These are phyloP conservation scores for Melinaea marsaeus DNA, from an alignment of 2,888 invertebrate genomes.

Conservation along the genomic window DNA sequence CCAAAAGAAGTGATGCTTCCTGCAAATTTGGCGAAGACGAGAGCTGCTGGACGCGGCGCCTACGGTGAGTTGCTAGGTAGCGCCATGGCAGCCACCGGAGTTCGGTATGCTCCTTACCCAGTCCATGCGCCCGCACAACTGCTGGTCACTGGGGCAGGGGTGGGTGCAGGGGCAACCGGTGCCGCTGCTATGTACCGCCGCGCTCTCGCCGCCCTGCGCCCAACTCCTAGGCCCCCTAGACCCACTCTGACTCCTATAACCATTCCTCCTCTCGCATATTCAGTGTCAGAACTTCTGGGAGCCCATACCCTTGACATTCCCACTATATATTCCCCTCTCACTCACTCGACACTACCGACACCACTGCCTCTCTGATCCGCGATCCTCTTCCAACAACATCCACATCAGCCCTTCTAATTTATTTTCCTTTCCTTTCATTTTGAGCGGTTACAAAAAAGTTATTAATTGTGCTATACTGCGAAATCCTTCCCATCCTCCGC, in stretches of 20 bases:
- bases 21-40: conserved; percentile 95
- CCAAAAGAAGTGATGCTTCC: conserved; percentile 99
- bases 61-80: conserved; percentile 98
- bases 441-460: conserved; percentile 10
- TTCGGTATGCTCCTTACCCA: conserved; percentile 80
- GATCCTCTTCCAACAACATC: conserved; percentile 72
- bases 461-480: conserved; percentile 27
- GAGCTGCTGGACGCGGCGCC: conserved; percentile 96
- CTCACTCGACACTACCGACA: conserved; percentile 80
- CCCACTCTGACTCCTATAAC: conserved; percentile 61
- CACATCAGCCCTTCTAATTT: conserved; percentile 66
- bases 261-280: conserved; percentile 68
- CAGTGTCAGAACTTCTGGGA: conserved; percentile 79
- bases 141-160: conserved; percentile 61
- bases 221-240: conserved; percentile 60
- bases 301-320: conserved; percentile 84
- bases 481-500: conserved; percentile 56
- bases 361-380: conserved; percentile 75
- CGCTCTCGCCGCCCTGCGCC: conserved; percentile 66
- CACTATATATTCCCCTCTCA: conserved; percentile 81
- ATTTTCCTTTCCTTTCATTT: conserved; percentile 18
- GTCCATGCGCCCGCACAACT: conserved; percentile 76
- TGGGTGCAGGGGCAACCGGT: conserved; percentile 54
- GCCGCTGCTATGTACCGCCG: conserved; percentile 65
- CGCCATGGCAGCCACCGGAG: conserved; percentile 78